These are phyloP conservation scores for Jaculus jaculus DNA, from an alignment of 2,113 vertebrate genomes.

Conservation along the genomic window DNA sequence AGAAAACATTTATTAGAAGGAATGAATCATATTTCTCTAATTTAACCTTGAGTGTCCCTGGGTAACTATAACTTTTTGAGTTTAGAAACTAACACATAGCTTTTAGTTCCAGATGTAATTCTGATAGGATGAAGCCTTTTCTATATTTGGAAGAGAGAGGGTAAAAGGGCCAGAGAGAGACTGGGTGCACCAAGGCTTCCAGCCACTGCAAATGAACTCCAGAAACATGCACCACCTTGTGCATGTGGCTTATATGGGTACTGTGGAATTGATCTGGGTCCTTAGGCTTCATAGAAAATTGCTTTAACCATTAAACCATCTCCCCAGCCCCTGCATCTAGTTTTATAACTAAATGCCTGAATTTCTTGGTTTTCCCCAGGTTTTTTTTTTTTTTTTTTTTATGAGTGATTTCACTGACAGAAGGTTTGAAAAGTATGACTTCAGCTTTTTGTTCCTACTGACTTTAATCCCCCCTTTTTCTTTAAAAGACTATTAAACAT, in stretches of 20 bases:
- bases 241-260: too few species aligned
- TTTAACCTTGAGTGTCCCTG: neutral
- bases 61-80: neutral
- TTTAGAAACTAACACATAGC: conserved; percentile 25
- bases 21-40: conserved; percentile 32
- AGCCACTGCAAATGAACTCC: too few species aligned
- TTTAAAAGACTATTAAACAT: neutral
- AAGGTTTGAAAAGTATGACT: neutral
- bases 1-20: conserved; percentile 25
- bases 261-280: too few species aligned
- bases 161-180: too few species aligned
- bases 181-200: too few species aligned
- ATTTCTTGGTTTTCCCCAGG: neutral
- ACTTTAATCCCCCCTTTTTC: neutral
- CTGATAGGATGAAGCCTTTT: neutral
- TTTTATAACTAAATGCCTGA: neutral
- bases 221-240: too few species aligned
- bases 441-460: neutral
- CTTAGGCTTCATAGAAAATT: too few species aligned
- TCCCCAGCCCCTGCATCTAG: neutral
- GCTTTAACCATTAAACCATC: too few species aligned
- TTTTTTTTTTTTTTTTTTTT: neutral
- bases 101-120: neutral
- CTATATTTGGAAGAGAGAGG: neutral
- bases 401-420: neutral